Evolutionary conservation across 2,797 vertebrate genomes (phyloP), one percentile per base, ranked within the genome.

Genomic region (Melanitta fusca): DNA sequence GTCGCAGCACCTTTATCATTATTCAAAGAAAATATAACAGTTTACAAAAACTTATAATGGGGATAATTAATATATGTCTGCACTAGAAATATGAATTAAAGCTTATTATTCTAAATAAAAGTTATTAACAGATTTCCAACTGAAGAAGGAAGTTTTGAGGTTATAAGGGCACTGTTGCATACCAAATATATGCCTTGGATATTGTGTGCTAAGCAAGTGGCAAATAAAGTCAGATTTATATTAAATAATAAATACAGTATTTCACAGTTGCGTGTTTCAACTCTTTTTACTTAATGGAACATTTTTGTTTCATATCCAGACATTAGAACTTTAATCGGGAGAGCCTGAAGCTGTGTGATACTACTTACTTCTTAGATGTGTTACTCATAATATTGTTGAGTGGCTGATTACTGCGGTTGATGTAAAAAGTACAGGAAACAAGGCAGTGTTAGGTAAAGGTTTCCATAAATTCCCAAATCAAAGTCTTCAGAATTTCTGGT

Each of bases 131-230:
- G 81, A 93, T 61, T 88, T 85, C 85, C 80, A 72, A 57, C 60
- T 93, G 39, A 94, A 80, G 93, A 60, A 82, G 89, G 83, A 96
- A 93, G 95, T 87, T 88, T 88, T 96, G 85, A 97, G 93, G 97
- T 98, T 97, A 97, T 97, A 97, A 93, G 58, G 93, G 85, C 94
- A 95, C 74, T 85, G 77, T 90, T 96, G 88, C 71, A 92, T 89
- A 90, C 84, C 91, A 95, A 88, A 74, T 72, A 79, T 80, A 91
- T 94, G 81, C 90, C 88, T 95, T 93, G 66, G 60, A 84, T 91
- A 65, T 89, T 79, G 61, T 89, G 88, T 96, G 74, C 68, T 93
- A 87, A 88, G 38, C 21, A 95, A 94, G 36, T 88, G 58, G 91
- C 60, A 90, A 93, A 75, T 80, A 61, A 91, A 93, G 47, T 87